phyloP scores from a whole-genome alignment of 1,140 invertebrate genomes.

The Heliconius melpomene region DNA sequence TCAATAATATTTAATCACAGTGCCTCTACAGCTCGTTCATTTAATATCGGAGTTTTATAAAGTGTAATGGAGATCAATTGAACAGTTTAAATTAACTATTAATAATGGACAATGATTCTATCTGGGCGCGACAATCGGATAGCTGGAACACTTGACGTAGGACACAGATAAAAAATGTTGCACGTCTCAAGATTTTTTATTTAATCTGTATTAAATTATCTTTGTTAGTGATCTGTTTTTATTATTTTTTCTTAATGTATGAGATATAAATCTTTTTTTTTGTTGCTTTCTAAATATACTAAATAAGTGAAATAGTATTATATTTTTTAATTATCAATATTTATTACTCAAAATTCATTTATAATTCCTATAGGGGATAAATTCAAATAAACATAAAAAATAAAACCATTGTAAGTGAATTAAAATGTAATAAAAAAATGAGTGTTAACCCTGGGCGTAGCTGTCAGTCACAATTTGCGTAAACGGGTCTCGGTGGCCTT shows the following conservation, averaged over 20 bases:
- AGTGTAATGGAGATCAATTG: constrained; percentile 75
- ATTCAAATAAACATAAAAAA: neutral
- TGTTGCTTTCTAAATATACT: too few species aligned
- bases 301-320: neutral
- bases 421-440: constrained; percentile 41
- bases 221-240: too few species aligned
- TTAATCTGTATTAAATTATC: too few species aligned
- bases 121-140: constrained; percentile 62
- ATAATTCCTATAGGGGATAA: neutral
- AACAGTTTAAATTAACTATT: constrained; percentile 73
- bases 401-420: constrained; percentile 23
- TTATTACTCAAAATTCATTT: neutral
- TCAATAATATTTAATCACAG: constrained; percentile 72
- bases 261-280: too few species aligned
- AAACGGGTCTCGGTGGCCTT: constrained; percentile 61
- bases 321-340: neutral
- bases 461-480: constrained; percentile 67
- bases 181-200: too few species aligned
- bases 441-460: constrained; percentile 50
- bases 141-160: constrained; percentile 17
- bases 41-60: constrained; percentile 72
- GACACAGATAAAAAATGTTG: constrained; percentile 29
- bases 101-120: constrained; percentile 66
- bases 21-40: constrained; percentile 54
- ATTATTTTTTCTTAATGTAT: too few species aligned